phyloP scores from a whole-genome alignment of 2,113 vertebrate species.

The Sorex fumeus region DNA sequence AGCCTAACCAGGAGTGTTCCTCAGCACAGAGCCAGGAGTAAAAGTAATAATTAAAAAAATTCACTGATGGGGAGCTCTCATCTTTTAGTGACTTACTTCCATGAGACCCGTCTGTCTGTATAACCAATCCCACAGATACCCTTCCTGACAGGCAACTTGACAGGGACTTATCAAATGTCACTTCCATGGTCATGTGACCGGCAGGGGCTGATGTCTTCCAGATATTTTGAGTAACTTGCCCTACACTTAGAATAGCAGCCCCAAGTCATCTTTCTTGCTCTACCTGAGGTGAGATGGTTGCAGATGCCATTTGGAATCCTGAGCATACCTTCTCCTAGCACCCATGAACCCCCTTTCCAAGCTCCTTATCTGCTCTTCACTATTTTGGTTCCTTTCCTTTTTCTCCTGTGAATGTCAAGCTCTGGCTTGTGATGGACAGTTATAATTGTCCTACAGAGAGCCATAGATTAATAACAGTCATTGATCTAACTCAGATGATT shows the following conservation, averaged over 20 bases:
- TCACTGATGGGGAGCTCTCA: too few species aligned
- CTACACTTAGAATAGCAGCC: not conserved
- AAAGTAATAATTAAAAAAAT: too few species aligned
- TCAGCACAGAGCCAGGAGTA: too few species aligned
- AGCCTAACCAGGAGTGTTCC: too few species aligned
- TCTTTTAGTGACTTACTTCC: not conserved
- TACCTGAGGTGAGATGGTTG: not conserved
- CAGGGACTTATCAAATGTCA: not conserved
- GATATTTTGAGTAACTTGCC: not conserved
- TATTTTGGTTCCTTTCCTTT: not conserved
- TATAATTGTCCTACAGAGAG: conserved; percentile 70
- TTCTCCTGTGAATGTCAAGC: conserved; percentile 59
- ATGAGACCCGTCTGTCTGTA: not conserved
- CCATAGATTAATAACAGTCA: conserved; percentile 75
- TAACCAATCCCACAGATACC: not conserved
- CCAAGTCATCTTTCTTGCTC: not conserved
- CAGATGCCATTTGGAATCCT: not conserved
- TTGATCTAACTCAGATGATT: conserved; percentile 56
- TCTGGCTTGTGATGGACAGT: conserved; percentile 70
- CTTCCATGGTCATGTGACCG: not conserved
- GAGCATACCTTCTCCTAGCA: not conserved
- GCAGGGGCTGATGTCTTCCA: not conserved
- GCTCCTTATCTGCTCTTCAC: not conserved
- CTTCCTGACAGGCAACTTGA: not conserved
- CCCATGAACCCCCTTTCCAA: not conserved